Conservation (phyloP, 1,140 invertebrate species). For the Drosophila varians region DNA sequence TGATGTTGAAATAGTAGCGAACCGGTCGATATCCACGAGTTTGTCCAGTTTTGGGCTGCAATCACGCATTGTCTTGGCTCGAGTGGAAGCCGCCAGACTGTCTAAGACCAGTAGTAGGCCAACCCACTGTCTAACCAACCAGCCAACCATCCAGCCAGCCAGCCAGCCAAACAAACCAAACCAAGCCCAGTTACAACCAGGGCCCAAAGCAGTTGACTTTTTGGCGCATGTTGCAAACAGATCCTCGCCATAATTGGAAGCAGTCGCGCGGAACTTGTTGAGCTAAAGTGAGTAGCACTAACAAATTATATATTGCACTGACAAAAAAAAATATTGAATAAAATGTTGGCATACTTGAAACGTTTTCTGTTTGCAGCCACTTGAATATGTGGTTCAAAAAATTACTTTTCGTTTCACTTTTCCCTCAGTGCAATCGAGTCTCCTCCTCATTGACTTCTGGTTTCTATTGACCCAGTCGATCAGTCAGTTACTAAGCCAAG, state of each 20-base stretch:
- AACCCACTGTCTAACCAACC: conserved; percentile 9
- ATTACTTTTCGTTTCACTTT: not conserved
- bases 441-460: conserved; percentile 18
- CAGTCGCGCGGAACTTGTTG: conserved; percentile 75
- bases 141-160: conserved; percentile 1
- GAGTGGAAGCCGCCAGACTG: conserved; percentile 52
- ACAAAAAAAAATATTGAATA: not conserved
- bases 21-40: conserved; percentile 8
- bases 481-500: conserved; percentile 76
- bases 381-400: no score
- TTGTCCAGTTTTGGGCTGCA: conserved; percentile 22
- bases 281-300: conserved; percentile 24
- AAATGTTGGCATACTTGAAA: no score
- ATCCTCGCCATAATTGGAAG: conserved; percentile 79
- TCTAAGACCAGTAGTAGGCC: conserved; percentile 70
- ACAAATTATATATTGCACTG: conserved; percentile 68
- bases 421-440: conserved; percentile 14
- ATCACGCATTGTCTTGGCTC: conserved; percentile 50
- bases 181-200: conserved; percentile 32
- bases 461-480: conserved; percentile 59
- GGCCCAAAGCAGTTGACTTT: conserved; percentile 67
- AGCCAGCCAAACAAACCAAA: not conserved
- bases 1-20: not conserved
- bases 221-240: conserved; percentile 74
- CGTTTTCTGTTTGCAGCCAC: no score